Evolutionary conservation across 2,113 vertebrate genomes (phyloP), one percentile per base, ranked within the genome.

Genomic region (Prochilodus magdalenae): DNA sequence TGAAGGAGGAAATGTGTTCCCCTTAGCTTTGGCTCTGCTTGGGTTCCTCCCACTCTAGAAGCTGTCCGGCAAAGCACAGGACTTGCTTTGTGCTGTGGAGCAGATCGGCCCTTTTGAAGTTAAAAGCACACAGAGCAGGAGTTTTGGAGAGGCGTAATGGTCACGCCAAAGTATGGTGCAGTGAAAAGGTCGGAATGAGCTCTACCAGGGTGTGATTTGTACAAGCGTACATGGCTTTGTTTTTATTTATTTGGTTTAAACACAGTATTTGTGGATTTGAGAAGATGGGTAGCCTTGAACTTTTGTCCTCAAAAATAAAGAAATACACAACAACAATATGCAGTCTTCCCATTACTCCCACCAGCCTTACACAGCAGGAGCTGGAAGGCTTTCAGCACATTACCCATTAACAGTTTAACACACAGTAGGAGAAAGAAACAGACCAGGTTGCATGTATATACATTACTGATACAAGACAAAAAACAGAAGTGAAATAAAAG

Each of bases 81-180:
- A 24, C 65, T 75, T 7, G 65, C 69, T 72, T 84, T 79, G 83
- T 86, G 82, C 77, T 84, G 83, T 36, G 59, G 80, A 86, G 81
- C 55, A 81, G 73, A 74, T 60, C 18, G 8, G 72, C n/a, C n/a
- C 80, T 84, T 91, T 89, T 90, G 87, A 90, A 87, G 89, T 88
- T 82, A 77, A 86, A 29, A 36, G 73, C 86, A 91, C 82, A 81
- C 86, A 82, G 85, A 88, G 81, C 83, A 83, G 86, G 83, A 79
- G 74, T 26, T 75, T 49, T 79, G 82, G 77, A 70, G 59, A 66
- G 66, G 49, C 14, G 51, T 22, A 33, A 70, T 78, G 29, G 79
- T 75, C 57, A 20, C 47, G 44, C 62, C n/a, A 2, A 40, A 44
- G 62, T 75, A 75, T n/a, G 76, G 65, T 75, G 24, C 36, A 60